Evolutionary conservation across 2,888 invertebrate genomes (phyloP), one percentile per base, ranked within the genome.

Genomic region (Bedellia somnulentella): DNA sequence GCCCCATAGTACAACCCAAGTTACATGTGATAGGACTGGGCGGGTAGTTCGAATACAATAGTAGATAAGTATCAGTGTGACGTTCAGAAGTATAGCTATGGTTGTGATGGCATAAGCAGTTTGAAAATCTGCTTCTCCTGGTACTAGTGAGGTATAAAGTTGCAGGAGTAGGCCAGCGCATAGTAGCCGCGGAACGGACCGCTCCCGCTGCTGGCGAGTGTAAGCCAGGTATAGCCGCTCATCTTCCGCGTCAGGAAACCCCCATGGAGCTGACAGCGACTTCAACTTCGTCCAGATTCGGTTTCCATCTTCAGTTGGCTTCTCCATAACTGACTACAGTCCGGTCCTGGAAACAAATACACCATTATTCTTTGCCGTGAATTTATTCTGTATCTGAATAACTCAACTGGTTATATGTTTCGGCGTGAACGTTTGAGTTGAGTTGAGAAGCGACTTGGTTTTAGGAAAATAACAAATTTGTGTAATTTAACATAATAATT

Each of bases 1-100:
- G 10, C 38, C 36, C 71, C 75, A 75, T 18, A 84, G 78, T 15
- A 82, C 57, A 35, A 82, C 68, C 84, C 86, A 87, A 18, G 81
- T 79, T 28, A 86, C 46, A 46, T 85, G 85, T 26, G 85, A 83
- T 30, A 86, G 63, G 3, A 78, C 60, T 5, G 78, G 59, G 68
- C 86, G 56, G 3, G 49, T 45, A 8, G 44, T 41, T n/a, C 42
- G 50, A 5, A 54, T 26, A 28, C 52, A 52, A 5, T 44, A 41
- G 35, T 68, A 61, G 24, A 54, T 35, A 17, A 43, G 41, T n/a
- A 51, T 49, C 36, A 70, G 45, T 12, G 45, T 41, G 26, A 57
- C 25, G 39, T 70, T 58, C 23, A 49, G 39, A 11, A 55, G 24
- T 12, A 64, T 35, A 11, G 54, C 56, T 35, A 59, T 35, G 16